Evolutionary conservation across 2,797 vertebrate genomes (phyloP), one percentile per base, ranked within the genome.

Genomic region (Steatocranus sp.): DNA sequence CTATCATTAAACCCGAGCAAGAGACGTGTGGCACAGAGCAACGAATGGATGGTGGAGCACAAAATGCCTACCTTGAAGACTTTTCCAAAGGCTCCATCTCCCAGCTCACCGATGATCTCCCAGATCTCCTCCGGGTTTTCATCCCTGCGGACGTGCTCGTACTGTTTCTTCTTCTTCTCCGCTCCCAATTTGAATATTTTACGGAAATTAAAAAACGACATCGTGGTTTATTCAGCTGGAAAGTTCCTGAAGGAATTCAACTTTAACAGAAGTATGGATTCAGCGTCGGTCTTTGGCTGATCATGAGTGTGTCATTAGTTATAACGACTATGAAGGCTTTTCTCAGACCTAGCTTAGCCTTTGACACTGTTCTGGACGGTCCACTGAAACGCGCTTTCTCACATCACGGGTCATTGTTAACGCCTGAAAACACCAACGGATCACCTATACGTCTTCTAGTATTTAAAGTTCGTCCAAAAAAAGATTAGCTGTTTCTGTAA

Each of bases 131-230:
- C 97, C 0, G 98, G 98, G 86, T 99, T 97, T 84, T 97, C 90
- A 89, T 99, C 98, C 82, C 98, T 96, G 92, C 98, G 98, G 80
- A 99, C 98, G 75, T 99, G 97, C 12, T 99, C 98, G 49, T 99
- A 99, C 75, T 99, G 98, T 80, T 99, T 99, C 95, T 98, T 99
- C 95, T 98, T 99, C 94, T 97, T 99, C 86, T 99, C 98, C 4
- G 96, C 83, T 3, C 98, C 98, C 92, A 99, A 89, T 95, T 98
- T 99, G 85, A 99, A 99, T 88, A 99, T 99, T 94, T 98, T 99
- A 30, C 98, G 97, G 92, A 99, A 99, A 96, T 99, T 99, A 92
- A 99, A 99, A 93, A 99, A 99, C 51, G 98, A 97, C 98, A 99
- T 99, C 1, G 30, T 92, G 82, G 17, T 25, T 81, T 77, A 83